These are phyloP conservation scores for Dryobota labecula DNA, from an alignment of 2,888 invertebrate species.

Conservation along the genomic window DNA sequence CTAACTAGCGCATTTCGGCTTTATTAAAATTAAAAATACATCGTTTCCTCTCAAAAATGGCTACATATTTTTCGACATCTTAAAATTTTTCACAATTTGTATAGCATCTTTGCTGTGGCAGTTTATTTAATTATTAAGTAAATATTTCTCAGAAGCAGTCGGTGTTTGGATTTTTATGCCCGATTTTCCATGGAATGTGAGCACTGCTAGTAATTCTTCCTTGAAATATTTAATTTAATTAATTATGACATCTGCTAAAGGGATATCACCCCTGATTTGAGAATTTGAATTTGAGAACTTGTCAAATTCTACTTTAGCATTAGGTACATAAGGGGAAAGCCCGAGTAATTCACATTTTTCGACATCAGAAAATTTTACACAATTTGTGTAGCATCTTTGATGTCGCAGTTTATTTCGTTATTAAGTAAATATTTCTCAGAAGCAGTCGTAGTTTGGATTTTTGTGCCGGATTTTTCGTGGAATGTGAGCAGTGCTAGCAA, in stretches of 20 bases:
- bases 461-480: not conserved
- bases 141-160: not conserved
- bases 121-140: not conserved
- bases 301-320: not conserved
- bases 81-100: conserved; percentile 5
- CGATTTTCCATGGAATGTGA: not conserved
- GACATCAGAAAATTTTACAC: conserved; percentile 2
- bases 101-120: conserved; percentile 2
- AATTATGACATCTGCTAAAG: not conserved
- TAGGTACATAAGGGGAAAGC: not conserved
- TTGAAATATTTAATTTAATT: not conserved
- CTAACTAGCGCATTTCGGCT: conserved; percentile 72
- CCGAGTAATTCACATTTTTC: conserved; percentile 2
- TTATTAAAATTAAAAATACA: conserved; percentile 74
- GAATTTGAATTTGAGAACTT: not conserved
- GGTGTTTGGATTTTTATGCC: not conserved
- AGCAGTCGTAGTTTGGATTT: not conserved
- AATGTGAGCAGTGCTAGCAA: too few species aligned
- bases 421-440: not conserved
- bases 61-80: conserved; percentile 15
- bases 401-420: not conserved
- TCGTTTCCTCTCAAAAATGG: conserved; percentile 40
- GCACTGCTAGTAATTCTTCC: not conserved
- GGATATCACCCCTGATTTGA: not conserved
- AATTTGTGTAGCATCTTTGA: conserved; percentile 12